phyloP scores from a whole-genome alignment of 1,140 invertebrate genomes.

The Brachionus asplanchnoidis region DNA sequence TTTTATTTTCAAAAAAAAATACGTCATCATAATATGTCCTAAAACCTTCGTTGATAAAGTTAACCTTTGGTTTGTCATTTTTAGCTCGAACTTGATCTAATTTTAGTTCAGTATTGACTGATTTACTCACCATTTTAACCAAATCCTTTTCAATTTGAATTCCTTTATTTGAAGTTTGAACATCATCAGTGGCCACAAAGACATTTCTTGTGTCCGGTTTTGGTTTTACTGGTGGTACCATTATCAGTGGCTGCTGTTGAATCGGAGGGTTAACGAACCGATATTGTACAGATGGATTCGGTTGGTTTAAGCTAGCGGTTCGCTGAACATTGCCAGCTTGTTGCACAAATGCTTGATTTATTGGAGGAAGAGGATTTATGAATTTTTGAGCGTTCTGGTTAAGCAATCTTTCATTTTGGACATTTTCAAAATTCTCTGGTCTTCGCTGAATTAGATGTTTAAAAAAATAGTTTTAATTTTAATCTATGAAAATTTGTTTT shows the following conservation, averaged over 20 bases:
- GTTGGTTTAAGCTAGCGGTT: background rate
- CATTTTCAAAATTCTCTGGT: background rate
- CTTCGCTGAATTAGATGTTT: background rate
- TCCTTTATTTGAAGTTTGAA: background rate
- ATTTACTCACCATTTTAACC: background rate
- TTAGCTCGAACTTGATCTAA: background rate
- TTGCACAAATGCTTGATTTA: background rate
- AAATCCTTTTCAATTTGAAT: constrained; percentile 21
- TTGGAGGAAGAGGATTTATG: background rate
- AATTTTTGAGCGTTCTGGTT: background rate
- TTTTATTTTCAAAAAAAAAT: background rate
- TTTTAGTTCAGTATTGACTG: background rate
- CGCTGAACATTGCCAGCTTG: background rate
- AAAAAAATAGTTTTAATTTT: too few relatives aligned
- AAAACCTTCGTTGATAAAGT: constrained; percentile 27
- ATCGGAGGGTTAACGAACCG: background rate
- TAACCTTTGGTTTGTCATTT: background rate
- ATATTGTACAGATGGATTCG: background rate
- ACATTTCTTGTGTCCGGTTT: background rate
- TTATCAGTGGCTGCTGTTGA: background rate
- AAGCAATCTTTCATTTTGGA: background rate
- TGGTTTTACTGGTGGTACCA: background rate
- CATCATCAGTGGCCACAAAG: background rate
- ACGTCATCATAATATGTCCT: constrained; percentile 38
- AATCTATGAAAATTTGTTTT: background rate